Conservation (phyloP, 2,797 vertebrate species). For the Agapornis canus region DNA sequence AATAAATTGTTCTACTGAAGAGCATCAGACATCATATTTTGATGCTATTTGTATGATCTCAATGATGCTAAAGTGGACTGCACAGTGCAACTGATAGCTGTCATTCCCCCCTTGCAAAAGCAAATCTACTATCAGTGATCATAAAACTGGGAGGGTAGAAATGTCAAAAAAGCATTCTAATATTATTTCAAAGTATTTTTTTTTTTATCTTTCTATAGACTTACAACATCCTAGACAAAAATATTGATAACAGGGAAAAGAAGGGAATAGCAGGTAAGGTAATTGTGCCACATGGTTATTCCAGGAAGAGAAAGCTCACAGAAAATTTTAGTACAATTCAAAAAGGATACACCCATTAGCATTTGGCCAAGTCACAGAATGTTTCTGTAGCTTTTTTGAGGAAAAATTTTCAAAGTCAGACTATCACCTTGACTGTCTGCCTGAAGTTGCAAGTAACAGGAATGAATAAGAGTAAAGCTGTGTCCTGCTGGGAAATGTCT, state of each 20-base stretch:
- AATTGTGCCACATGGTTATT: conserved; percentile 51
- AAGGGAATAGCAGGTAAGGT: conserved; percentile 7
- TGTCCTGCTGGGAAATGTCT: background rate
- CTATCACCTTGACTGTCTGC: background rate
- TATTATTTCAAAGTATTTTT: background rate
- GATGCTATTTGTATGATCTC: background rate
- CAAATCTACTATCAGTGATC: background rate
- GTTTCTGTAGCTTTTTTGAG: background rate
- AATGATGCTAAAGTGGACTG: background rate
- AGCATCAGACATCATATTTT: background rate
- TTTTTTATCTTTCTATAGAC: background rate
- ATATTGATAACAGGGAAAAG: background rate
- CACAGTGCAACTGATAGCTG: background rate
- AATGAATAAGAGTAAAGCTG: background rate
- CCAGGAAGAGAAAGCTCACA: background rate
- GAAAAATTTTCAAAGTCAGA: background rate
- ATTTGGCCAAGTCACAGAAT: background rate
- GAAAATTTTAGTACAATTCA: background rate
- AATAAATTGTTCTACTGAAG: background rate
- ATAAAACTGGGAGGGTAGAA: background rate
- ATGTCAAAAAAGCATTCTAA: background rate
- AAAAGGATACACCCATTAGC: background rate
- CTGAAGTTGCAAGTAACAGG: background rate
- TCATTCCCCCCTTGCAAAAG: background rate
- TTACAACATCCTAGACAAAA: background rate